These are phyloP conservation scores for Dryadula phaetusa DNA, from an alignment of 2,888 invertebrate species.

Conservation along the genomic window DNA sequence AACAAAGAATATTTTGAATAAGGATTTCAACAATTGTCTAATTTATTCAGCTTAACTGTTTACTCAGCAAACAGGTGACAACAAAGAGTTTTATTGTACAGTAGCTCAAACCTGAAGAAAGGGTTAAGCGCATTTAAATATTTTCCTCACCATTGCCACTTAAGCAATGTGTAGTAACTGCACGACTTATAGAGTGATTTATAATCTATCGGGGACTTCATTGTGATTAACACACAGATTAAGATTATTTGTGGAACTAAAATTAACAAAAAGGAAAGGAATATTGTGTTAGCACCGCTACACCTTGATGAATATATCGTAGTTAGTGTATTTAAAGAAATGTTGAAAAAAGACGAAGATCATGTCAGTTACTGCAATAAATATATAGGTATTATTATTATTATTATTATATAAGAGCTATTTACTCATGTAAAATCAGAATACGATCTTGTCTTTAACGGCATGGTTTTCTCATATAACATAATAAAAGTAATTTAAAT, in stretches of 20 bases:
- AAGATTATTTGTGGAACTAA: constrained; percentile 14
- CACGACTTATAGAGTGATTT: constrained; percentile 24
- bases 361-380: not conserved
- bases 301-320: no score
- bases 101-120: constrained; percentile 71
- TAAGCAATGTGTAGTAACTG: constrained; percentile 6
- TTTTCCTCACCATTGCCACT: constrained; percentile 13
- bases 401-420: not conserved
- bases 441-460: not conserved
- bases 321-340: not conserved
- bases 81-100: constrained; percentile 72
- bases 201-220: constrained; percentile 22
- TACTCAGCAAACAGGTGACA: constrained; percentile 46
- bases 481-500: no score
- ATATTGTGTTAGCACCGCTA: not conserved
- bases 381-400: not conserved
- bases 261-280: not conserved
- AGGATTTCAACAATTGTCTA: constrained; percentile 43
- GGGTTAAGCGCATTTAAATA: constrained; percentile 51
- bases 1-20: constrained; percentile 18
- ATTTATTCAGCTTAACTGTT: constrained; percentile 50
- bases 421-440: not conserved
- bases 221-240: constrained; percentile 14
- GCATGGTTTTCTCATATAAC: not conserved
- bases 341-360: not conserved